A percentile compares a stretch with the other conserved stretches of the same genome.
Evolutionary conservation across 2,888 invertebrate species (phyloP).

Genomic region (Pammene fasciana): DNA sequence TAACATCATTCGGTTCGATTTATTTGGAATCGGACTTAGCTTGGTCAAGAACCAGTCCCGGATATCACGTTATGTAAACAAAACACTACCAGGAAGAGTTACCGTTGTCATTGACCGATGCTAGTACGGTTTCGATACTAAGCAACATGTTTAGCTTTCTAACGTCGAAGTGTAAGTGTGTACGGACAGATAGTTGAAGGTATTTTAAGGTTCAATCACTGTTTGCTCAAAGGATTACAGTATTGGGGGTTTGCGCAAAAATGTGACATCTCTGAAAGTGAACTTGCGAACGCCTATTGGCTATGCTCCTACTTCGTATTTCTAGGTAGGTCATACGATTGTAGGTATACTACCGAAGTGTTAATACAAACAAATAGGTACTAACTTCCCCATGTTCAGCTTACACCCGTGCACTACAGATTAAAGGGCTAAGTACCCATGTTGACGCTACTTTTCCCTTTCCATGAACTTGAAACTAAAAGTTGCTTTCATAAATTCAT

Average conservation of each 20-base stretch:
- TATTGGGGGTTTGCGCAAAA: neutral
- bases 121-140: constrained; percentile 48
- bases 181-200: neutral
- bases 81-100: constrained; percentile 49
- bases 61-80: constrained; percentile 58
- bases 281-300: too few relatives aligned
- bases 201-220: neutral
- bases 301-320: too few relatives aligned
- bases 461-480: too few relatives aligned
- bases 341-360: too few relatives aligned
- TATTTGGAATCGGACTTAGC: constrained; percentile 48
- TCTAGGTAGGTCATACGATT: too few relatives aligned
- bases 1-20: constrained; percentile 50
- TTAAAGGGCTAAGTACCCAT: too few relatives aligned
- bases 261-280: too few relatives aligned
- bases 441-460: too few relatives aligned
- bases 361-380: too few relatives aligned
- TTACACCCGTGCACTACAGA: too few relatives aligned
- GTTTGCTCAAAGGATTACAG: neutral
- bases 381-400: too few relatives aligned
- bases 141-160: constrained; percentile 4
- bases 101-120: constrained; percentile 44
- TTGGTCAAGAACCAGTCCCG: constrained; percentile 56
- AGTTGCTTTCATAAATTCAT: too few relatives aligned
- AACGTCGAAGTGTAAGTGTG: constrained; percentile 6